Base-by-base conservation (phyloP, 2,113 vertebrate genomes). In the Burhinus bistriatus region DNA sequence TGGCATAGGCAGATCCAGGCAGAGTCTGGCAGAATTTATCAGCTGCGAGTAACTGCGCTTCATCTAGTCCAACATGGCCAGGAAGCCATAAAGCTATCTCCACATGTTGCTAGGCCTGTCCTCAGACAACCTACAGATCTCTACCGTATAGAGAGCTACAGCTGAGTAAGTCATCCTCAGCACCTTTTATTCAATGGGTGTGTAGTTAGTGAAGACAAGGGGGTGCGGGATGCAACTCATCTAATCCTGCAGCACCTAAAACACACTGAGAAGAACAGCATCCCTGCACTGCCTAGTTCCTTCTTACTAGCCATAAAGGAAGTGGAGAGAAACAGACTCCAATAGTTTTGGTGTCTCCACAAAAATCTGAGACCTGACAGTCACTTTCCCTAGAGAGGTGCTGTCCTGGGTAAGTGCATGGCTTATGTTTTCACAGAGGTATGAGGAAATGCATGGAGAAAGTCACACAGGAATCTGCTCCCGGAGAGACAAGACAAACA, bases 401-500 rank as follows among this genome's bases (percentile, higher is more conserved):
- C 8, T 34, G 36, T 12, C 7, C 36, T 44, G 34, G 4, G 5
- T 59, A 40, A 59, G 20, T 15, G 11, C 34, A 70, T 3, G 4
- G 22, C 21, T 76, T 38, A 4, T 0, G 1, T 49, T 92, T 82
- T 68, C 70, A 78, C 22, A 38, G 40, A 54, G 18, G 16, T 64
- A 12, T 71, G 20, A 9, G 29, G 12, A 78, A 77, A 77, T 2
- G 2, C 26, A 12, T 11, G 3, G 45, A 66, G 15, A 51, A 38
- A 55, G 23, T n/a, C 36, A 51, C 42, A 27, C 14, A 85, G 32
- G 66, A 75, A 71, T 55, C 57, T 72, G 19, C 1, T 38, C 61
- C 58, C 49, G 66, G 49, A 82, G 25, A 66, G 66, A 69, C 91
- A 42, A 68, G 81, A 89, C 30, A 30, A 95, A 71, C 78, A 90